A percentile compares a stretch with the other conserved stretches of the same genome.
phyloP scores from a whole-genome alignment of 2,113 vertebrate species.

The Lepisosteus oculatus region DNA sequence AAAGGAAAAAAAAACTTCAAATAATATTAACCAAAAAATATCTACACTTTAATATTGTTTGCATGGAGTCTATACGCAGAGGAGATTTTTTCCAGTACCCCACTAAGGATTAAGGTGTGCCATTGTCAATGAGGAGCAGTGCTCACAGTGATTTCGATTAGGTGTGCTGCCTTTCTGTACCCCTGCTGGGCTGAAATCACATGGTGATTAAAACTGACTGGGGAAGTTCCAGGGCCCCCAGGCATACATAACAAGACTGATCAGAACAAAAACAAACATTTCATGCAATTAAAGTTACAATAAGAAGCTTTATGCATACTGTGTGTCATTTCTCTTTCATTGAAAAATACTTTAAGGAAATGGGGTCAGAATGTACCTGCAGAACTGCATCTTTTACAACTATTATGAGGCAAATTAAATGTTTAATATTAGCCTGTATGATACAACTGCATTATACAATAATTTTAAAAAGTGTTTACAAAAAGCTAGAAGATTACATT shows the following conservation, averaged over 20 bases:
- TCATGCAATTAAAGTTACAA: slow-evolving; percentile 14
- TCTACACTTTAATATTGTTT: no score
- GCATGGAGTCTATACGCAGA: no score
- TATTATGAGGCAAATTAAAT: slow-evolving; percentile 15
- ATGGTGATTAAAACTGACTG: slow-evolving; percentile 5
- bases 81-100: no score
- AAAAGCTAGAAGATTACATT: no score
- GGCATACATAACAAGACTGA: slow-evolving; percentile 8
- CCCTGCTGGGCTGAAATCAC: not conserved
- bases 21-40: no score
- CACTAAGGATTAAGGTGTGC: no score
- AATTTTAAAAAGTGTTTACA: not conserved
- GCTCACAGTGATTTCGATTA: not conserved
- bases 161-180: not conserved
- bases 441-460: not conserved
- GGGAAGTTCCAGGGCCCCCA: not conserved
- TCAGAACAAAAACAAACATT: slow-evolving; percentile 9
- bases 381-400: slow-evolving; percentile 15
- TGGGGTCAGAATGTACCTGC: not conserved
- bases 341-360: not conserved
- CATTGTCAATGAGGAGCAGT: not conserved
- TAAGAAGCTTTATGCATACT: not conserved
- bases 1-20: no score
- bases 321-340: not conserved
- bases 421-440: not conserved